Evolutionary conservation across 1,140 invertebrate genomes (phyloP).

Genomic region (Apocrypta bakeri): DNA sequence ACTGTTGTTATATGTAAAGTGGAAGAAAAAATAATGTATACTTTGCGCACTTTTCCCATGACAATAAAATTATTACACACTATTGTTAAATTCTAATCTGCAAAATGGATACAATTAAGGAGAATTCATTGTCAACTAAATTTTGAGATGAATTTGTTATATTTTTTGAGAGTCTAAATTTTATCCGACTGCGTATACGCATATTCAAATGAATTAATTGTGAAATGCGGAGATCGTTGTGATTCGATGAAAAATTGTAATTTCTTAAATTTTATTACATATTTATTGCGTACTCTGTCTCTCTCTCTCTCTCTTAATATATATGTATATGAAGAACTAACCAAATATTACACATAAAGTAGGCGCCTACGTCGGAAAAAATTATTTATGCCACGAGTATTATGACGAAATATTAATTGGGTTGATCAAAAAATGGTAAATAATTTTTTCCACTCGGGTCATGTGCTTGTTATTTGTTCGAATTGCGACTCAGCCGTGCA

Average conservation of each 20-base stretch:
- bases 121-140: no score
- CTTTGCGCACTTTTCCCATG: background rate
- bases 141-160: no score
- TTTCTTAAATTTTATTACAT: background rate
- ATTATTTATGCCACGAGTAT: background rate
- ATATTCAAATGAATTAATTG: no score
- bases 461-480: background rate
- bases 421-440: background rate
- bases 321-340: background rate
- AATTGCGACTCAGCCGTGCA: background rate
- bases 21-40: background rate
- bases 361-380: background rate
- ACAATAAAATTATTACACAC: conserved; percentile 14
- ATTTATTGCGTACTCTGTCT: no score
- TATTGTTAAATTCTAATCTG: background rate
- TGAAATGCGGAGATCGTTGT: no score
- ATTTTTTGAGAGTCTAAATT: background rate
- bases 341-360: background rate
- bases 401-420: background rate
- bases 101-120: no score
- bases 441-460: background rate
- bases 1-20: no score
- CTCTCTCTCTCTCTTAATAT: background rate
- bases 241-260: background rate
- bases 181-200: background rate